Evolutionary conservation across 2,888 invertebrate species (phyloP), one percentile per base, ranked within the genome.

Genomic region (Sphaerophoria taeniata): DNA sequence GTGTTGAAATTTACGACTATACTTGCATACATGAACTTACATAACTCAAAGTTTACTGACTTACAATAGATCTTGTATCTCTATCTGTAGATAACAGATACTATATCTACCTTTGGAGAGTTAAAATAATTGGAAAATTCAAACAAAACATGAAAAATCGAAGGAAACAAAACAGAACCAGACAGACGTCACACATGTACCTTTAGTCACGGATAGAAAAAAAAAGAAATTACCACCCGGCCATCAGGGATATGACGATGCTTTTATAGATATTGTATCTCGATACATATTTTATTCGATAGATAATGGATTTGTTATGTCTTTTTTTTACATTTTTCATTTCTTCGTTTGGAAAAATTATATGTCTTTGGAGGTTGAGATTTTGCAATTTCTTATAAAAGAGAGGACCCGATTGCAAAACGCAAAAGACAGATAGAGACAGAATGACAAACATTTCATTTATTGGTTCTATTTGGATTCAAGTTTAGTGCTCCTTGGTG

Each of bases 231-330:
- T 77, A 71, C 67, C 55, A 47, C 70, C 65, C 31, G 51, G 36
- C 9, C 39, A 71, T 5, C 4, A 0, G 24, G n/a, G 65, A 49
- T 67, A 61, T 43, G 31, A 61, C 34, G 39, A 33, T 63, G 63
- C 47, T 63, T 33, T 39, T 53, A 53, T 39, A 67, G 51, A 53
- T 51, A 67, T 34, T 53, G 39, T 36, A 49, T 34, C 47, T 65
- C 24, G 63, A 79, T 84, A 75, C 47, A 80, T 75, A 75, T 75
- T 79, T 79, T 75, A 84, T 84, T 79, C 63, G 51, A 80, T 55
- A 61, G 49, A 75, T 79, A 80, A 84, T 79, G 75, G 84, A 67
- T 61, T 67, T 84, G 51, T 70, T 70, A 60, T 71, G 70, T 78
- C 45, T 49, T 49, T 65, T 55, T 45, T 61, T 34, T 67, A 3